Evolutionary conservation across 2,113 vertebrate genomes (phyloP).

Genomic region (Phyllostomus hastatus): DNA sequence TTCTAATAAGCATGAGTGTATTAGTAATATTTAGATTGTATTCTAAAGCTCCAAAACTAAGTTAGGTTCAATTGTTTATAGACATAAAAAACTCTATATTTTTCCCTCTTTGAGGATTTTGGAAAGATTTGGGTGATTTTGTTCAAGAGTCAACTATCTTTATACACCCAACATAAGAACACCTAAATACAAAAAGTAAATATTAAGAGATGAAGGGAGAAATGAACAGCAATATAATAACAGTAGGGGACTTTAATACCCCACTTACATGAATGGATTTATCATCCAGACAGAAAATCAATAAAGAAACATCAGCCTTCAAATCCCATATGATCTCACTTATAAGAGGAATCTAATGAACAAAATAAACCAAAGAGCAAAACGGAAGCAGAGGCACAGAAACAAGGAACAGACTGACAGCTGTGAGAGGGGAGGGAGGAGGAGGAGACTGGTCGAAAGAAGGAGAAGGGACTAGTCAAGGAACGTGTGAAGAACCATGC

Average conservation of each 20-base stretch:
- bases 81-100: neutral
- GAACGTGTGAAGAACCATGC: too few species aligned
- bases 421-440: too few species aligned
- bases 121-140: neutral
- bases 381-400: too few species aligned
- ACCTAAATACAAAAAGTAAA: neutral
- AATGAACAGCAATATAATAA: neutral
- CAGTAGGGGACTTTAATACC: neutral
- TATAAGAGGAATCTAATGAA: too few species aligned
- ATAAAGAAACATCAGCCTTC: neutral
- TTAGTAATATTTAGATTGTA: neutral
- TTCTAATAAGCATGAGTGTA: neutral
- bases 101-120: neutral
- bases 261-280: neutral
- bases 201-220: neutral
- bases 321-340: too few species aligned
- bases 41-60: neutral
- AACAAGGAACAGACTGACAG: too few species aligned
- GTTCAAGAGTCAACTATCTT: neutral
- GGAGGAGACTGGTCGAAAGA: too few species aligned
- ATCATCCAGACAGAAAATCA: neutral
- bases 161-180: neutral
- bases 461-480: too few species aligned
- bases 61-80: neutral
- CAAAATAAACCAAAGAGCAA: too few species aligned